Evolutionary conservation across 2,888 invertebrate species (phyloP), one percentile per base, ranked within the genome.

Genomic region (Arrhopalites spinosus): DNA sequence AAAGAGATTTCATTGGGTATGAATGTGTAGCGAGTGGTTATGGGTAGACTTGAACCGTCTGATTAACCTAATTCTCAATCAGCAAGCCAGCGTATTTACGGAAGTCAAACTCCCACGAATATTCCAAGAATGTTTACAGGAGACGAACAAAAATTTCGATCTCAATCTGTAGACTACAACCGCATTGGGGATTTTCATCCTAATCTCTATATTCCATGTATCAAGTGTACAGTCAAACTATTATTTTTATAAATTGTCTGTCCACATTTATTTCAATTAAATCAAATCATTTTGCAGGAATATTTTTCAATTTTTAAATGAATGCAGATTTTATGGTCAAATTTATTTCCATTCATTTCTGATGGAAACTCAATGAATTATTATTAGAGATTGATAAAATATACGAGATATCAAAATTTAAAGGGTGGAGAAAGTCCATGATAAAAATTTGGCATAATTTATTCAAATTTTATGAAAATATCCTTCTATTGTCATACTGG

Each of bases 101-200:
- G 25, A 59, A 59, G 27, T 27, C 27, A 53, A 36, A 59, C 59
- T 59, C 59, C 59, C 59, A 59, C 59, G 59, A 59, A 59, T 59
- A 59, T 59, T 25, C 59, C 59, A 59, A 59, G 59, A 59, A 59
- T 59, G 23, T 25, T 1, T 56, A 20, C 53, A 53, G n/a, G 15
- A 7, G 7, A 45, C 8, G 15, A 45, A 45, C 45, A 11, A 45
- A 45, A 7, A 7, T 11, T 45, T 11, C 8, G 15, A 50, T n/a
- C 36, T 36, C 36, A 7, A 11, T 8, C 50, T 53, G 53, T 8
- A 53, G 5, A 53, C 1, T 11, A 23, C n/a, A 3, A 53, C n/a
- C 8, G 53, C 2, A 53, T n/a, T 20, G 50, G 15, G n/a, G 7
- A 15, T n/a, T 20, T 7, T 36, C 36, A 36, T 36, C n/a, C 11